Percentiles rank a stretch among this genome's conserved stretches.
Evolutionary conservation across 2,797 vertebrate species (phyloP).

Genomic region (Phataginus tricuspis): DNA sequence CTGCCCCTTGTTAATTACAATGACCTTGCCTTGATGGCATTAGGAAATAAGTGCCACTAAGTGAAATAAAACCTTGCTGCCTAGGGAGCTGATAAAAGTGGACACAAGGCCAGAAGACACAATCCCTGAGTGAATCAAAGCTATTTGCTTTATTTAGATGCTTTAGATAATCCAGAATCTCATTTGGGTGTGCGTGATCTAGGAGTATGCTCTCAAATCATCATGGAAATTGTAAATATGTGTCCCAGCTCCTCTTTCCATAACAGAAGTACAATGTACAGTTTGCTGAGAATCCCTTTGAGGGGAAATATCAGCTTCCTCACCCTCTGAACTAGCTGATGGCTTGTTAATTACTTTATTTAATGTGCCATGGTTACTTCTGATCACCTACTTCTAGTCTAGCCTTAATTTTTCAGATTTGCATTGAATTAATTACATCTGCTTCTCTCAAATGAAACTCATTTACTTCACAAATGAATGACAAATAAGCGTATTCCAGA

Average conservation of each 20-base stretch:
- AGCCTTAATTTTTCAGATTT: conserved; percentile 19
- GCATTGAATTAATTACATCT: background rate
- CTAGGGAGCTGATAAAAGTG: background rate
- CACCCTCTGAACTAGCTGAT: background rate
- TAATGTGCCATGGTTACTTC: background rate
- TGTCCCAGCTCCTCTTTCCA: background rate
- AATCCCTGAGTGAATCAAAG: background rate
- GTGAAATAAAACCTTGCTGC: background rate
- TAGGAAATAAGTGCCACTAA: background rate
- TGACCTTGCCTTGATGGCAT: background rate
- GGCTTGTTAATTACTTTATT: background rate
- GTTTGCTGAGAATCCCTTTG: background rate
- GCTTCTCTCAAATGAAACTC: background rate
- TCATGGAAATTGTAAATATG: background rate
- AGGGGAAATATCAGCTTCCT: background rate
- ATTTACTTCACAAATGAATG: conserved; percentile 4
- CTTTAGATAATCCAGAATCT: background rate
- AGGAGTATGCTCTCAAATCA: background rate
- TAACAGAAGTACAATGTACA: background rate
- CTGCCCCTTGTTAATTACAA: background rate
- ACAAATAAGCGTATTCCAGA: background rate
- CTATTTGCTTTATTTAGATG: background rate
- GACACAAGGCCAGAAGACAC: background rate
- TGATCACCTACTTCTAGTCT: background rate
- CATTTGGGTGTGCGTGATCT: background rate